Base-by-base conservation (phyloP, 2,113 vertebrate genomes). In the Glareola pratincola region DNA sequence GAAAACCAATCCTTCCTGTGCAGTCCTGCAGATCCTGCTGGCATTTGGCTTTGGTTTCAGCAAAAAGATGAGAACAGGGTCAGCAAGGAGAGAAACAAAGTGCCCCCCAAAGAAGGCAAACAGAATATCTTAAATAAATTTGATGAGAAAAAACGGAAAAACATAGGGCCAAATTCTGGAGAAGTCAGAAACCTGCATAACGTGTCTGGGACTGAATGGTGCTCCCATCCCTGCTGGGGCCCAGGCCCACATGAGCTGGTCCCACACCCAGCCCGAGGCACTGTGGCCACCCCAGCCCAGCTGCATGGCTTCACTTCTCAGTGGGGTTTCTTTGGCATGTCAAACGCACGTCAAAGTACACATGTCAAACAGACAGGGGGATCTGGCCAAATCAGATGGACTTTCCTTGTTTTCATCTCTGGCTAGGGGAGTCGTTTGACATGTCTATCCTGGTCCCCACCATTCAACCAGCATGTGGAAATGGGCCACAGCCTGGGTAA, bases 311-410 rank as follows among this genome's bases (percentile, higher is more conserved):
- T 47, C 39, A 7, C 18, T 75, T 92, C 3, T 1, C 26, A 11
- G 29, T 0, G 30, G 39, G 26, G 18, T 34, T 85, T 93, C 57
- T 91, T 41, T 41, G 41, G 12, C 41, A 41, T 41, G 41, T 41
- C 41, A 41, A 41, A 2, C 7, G 12, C 47, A 48, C 22, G 47
- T 48, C 47, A 48, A 50, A 78, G 8, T 22, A 56, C 4, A 9
- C 10, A 4, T 0, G 2, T 29, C 22, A 67, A 74, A 85, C 5
- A 47, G 22, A 8, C 66, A n/a, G 17, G 10, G 6, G 0, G 2
- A 72, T 51, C 22, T 47, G 73, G 30, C 30, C 48, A 85, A 39
- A 78, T 54, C 43, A 66, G 8, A 4, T 32, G 32, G 66, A 50
- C 10, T 47, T 83, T 19, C 22, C 36, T 43, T 17, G 16, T 51